Evolutionary conservation across 2,888 invertebrate genomes (phyloP), one percentile per base, ranked within the genome.

Genomic region (Eupithecia abbreviata): DNA sequence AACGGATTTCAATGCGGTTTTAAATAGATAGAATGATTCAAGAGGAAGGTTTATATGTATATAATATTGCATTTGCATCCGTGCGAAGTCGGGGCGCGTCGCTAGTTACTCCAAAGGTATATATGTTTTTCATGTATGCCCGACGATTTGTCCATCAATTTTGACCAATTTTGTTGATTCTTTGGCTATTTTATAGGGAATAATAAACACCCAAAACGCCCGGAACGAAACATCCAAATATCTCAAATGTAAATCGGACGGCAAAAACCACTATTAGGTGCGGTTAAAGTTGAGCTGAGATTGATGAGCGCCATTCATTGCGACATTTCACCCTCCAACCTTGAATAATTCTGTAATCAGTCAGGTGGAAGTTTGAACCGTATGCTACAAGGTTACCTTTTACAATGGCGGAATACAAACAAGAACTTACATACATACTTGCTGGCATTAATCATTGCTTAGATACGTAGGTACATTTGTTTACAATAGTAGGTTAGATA

Each of bases 231-330:
- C 30, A 30, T 30, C 30, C 30, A 69, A 41, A 45, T 68, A 65
- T 58, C 65, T 65, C 49, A 68, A 68, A 73, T 42, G 55, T 45
- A 76, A 47, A 42, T 66, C 0, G 30, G 41, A 72, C 13, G 49
- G 65, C 47, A 47, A 73, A 71, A 55, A 72, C 41, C 72, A 45
- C 41, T 45, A 62, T 74, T 62, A 42, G 47, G 12, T 30, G 30
- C 62, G 74, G 79, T 79, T 80, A 84, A 82, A 83, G 81, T 86
- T 85, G 81, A 82, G 82, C 75, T 66, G 83, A 87, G 89, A 89
- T 89, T 88, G 88, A 90, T 89, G 84, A 85, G 83, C 79, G 77
- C 78, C 76, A 81, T 85, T 84, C 81, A 82, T 79, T 80, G 77
- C 84, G 82, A 85, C 83, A 83, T 84, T 83, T 75, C 85, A 81